Base-by-base conservation (phyloP, 2,797 vertebrate genomes). In the Eutrigla gurnardus region DNA sequence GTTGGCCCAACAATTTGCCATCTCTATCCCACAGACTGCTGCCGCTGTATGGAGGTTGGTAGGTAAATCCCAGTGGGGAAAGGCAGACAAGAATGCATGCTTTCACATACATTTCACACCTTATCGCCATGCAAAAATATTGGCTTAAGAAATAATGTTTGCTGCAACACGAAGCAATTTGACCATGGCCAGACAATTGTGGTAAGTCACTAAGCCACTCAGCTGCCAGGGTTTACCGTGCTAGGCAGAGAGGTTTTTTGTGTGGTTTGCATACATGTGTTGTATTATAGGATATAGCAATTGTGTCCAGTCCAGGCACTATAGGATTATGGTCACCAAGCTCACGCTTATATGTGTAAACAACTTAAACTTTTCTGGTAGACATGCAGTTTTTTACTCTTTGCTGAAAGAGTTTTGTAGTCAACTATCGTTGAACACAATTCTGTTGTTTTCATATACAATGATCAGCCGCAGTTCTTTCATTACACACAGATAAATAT, bases 1-100 rank as follows among this genome's bases (percentile, higher is more conserved):
- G 33, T 60, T 76, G 74, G 52, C 52, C 54, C 9, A 74, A 5
- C 49, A 39, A 64, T 70, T 79, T 75, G 33, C 55, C 55, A 57
- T 77, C 46, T 75, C 57, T 74, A 40, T 83, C 65, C 37, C 77
- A 84, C 57, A 74, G 60, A 69, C 40, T 50, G 18, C 18, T n/a
- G 0, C 49, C 64, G 64, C 75, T 74, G 35, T 43, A 54, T 39
- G 37, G 37, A 33, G 18, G 39, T 32, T 33, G 14, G 50, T 43
- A 49, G 43, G 53, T 11, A 17, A 73, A 40, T 42, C 72, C 53
- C 17, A 59, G 52, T 43, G 43, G 46, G 35, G 42, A 63, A 47
- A 59, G n/a, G 47, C 53, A 58, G 65, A 6, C 25, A 65, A 43
- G 35, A 62, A 53, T 36, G 10, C 45, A 12, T 58, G 10, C n/a